Evolutionary conservation across 2,888 invertebrate species (phyloP).

Genomic region (Eugnorisma glareosa): DNA sequence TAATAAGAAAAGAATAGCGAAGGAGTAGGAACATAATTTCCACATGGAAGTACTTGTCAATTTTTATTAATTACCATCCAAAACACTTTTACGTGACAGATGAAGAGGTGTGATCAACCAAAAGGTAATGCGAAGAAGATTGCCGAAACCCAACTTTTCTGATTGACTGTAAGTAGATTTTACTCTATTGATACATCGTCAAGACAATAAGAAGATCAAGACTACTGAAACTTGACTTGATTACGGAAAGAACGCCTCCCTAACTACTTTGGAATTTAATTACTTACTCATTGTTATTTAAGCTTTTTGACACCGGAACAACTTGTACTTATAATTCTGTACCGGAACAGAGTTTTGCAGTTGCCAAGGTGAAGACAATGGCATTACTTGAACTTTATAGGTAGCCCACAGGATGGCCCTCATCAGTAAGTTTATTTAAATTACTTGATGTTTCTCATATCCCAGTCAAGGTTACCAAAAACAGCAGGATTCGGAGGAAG

Average conservation of each 20-base stretch:
- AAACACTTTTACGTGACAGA: no score
- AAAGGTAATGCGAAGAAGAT: no score
- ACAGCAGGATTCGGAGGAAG: neutral
- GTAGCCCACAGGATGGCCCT: neutral
- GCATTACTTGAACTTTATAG: slow-evolving; percentile 30
- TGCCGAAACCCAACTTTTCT: no score
- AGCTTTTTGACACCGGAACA: slow-evolving; percentile 6
- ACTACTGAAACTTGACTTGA: neutral
- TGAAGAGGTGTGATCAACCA: no score
- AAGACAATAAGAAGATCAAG: neutral
- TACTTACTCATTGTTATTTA: neutral
- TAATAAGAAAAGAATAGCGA: no score
- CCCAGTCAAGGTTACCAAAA: neutral
- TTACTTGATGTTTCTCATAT: neutral
- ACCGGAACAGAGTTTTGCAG: slow-evolving; percentile 2
- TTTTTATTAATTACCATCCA: no score
- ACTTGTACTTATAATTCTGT: no score
- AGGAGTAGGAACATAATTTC: no score
- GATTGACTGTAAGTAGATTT: no score
- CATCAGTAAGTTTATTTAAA: slow-evolving; percentile 12
- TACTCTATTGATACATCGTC: no score
- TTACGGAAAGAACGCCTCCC: neutral
- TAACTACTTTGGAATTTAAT: neutral
- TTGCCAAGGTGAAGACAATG: slow-evolving; percentile 28
- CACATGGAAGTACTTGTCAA: no score